Base-by-base conservation (phyloP, 2,797 vertebrate genomes). In the Vireo griseus region DNA sequence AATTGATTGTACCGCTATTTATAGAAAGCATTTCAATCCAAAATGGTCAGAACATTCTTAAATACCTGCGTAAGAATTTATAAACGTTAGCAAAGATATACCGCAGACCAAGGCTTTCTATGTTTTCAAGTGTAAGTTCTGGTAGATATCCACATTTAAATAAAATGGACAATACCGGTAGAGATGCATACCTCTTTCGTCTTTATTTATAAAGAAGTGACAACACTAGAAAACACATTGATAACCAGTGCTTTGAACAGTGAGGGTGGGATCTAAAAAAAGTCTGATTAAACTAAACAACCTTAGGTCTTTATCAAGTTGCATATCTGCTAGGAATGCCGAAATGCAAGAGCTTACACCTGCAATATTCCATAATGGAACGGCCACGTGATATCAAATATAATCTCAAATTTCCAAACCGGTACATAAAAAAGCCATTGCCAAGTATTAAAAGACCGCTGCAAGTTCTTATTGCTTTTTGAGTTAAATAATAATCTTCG, bases 181-280 rank as follows among this genome's bases (percentile, higher is more conserved):
- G 84, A 82, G 87, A 96, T 94, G 92, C 92, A 92, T 87, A 95
- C 91, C 65, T 94, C 92, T 85, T 96, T 90, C 1, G 1, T 95
- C 94, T 98, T 98, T 98, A 98, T 98, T 97, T 98, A 97, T 96
- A 97, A 98, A 98, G 96, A 97, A 97, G 93, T 97, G 96, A 98
- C 97, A 97, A 97, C 96, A 98, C 97, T 98, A 98, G 95, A 98
- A 98, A 98, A 97, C 96, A 98, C 96, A 97, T 94, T 86, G 94
- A 97, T 98, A 97, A 95, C 97, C 97, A 98, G 97, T 97, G 97
- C 84, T 97, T 97, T 91, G 93, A 97, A 97, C 86, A 96, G 91
- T 85, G 91, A 97, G 95, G 88, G 95, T 96, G 96, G 94, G 85
- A 94, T 96, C 96, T 98, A 96, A 96, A 98, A 86, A 98, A 97